Base-by-base conservation (phyloP, 1,140 invertebrate genomes). In the Heliconius hermathena region DNA sequence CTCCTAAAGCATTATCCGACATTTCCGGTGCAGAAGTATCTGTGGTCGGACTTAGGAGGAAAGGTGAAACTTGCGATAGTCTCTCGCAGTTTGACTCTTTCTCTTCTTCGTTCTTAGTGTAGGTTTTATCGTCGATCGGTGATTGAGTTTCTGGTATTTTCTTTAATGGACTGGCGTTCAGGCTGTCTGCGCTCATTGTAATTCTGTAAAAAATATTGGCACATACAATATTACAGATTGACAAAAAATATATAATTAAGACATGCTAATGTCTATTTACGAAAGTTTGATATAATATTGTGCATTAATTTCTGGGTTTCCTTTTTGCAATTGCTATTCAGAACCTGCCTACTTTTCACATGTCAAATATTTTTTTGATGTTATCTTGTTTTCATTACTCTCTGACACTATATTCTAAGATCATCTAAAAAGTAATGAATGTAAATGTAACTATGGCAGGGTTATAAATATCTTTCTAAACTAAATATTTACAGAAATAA, bases 101-200 rank as follows among this genome's bases (percentile, higher is more conserved):
- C 38, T 91, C 90, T 6, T 93, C 90, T 0, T 92, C 89, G 73
- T 83, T 80, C 77, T 91, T 93, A 26, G 76, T 91, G 75, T 89
- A 91, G 0, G 91, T 92, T 85, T 82, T 85, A 78, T 94, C 91
- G 71, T 91, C 87, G 77, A 91, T 87, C 2, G 90, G 82, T 2
- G 82, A 80, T 11, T 85, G 82, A 18, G 82, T 77, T 73, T 85
- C 81, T 4, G 78, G 75, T 41, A 79, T 70, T 33, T 89, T 86
- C 74, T 92, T 92, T 26, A 85, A 81, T 1, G 89, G 90, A 73
- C 90, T 94, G 78, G 85, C 90, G 85, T 95, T 95, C 41, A 95
- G 85, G 79, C 94, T 95, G 82, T 95, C 94, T 54, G 91, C 92
- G 79, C 93, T 95, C 90, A 95, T 94, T 74, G 93, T 94, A 33